These are phyloP conservation scores for Ichneumoninae sp. DNA, from an alignment of 2,888 invertebrate genomes.

Conservation along the genomic window DNA sequence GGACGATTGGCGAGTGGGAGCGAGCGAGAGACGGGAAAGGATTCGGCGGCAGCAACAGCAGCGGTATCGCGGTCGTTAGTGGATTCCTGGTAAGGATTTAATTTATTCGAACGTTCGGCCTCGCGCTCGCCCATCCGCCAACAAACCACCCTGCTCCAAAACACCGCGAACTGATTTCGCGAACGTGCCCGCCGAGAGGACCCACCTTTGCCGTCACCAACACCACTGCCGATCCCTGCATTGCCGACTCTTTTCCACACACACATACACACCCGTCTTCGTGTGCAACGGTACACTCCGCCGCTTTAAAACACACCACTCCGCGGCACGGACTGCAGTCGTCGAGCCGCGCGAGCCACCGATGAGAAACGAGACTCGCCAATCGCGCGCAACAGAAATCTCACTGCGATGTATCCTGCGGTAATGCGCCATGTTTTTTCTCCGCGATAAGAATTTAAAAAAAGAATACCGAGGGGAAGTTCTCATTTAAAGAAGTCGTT, in stretches of 20 bases:
- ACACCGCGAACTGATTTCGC: constrained; percentile 63
- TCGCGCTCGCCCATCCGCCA: constrained; percentile 46
- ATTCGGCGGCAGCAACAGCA: constrained; percentile 57
- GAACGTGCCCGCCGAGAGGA: constrained; percentile 21
- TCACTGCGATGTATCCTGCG: background rate
- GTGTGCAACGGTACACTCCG: background rate
- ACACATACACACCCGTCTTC: background rate
- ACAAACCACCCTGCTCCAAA: constrained; percentile 33
- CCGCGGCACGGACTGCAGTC: background rate
- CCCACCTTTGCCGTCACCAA: constrained; percentile 22
- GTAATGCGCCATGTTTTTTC: background rate
- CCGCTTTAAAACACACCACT: background rate
- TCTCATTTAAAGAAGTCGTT: too few relatives aligned
- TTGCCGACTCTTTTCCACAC: constrained; percentile 1
- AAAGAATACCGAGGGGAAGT: background rate
- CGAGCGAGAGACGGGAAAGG: constrained; percentile 58
- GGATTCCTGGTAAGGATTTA: constrained; percentile 80
- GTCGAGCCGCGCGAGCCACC: background rate
- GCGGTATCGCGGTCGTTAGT: constrained; percentile 77
- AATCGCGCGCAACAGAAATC: background rate
- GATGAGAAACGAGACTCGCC: constrained; percentile 12
- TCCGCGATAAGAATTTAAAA: background rate
- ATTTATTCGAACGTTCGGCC: constrained; percentile 77
- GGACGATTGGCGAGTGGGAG: constrained; percentile 12
- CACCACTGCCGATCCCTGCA: background rate